Conservation (phyloP, 2,797 vertebrate species). For the Sandelia bainsii region DNA sequence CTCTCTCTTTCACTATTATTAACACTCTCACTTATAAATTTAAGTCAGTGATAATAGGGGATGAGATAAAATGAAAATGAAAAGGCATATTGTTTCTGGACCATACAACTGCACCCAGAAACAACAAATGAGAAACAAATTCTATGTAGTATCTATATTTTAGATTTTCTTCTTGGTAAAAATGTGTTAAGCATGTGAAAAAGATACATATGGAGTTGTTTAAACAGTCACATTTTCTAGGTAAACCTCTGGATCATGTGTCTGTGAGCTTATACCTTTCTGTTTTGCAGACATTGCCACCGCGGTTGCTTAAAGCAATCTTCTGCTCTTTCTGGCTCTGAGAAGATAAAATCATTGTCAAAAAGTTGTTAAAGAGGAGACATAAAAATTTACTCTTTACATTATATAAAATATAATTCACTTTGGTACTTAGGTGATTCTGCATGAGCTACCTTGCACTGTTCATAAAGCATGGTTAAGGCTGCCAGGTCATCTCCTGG, state of each 20-base stretch:
- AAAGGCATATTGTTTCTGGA: not conserved
- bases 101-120: not conserved
- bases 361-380: not conserved
- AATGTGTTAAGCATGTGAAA: not conserved
- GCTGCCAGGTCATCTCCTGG: constrained; percentile 90
- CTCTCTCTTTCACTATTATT: constrained; percentile 56
- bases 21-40: constrained; percentile 6
- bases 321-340: constrained; percentile 93
- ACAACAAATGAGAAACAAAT: not conserved
- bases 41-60: not conserved
- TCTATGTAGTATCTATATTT: no score
- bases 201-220: no score
- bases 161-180: not conserved
- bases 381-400: not conserved
- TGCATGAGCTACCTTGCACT: constrained; percentile 88
- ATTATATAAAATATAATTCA: not conserved
- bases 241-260: not conserved
- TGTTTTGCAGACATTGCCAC: constrained; percentile 83
- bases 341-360: not conserved
- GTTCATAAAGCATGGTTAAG: constrained; percentile 92
- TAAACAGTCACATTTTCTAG: not conserved
- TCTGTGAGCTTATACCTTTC: constrained; percentile 87
- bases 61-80: not conserved
- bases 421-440: not conserved
- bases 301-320: constrained; percentile 77